A percentile compares a stretch with the other conserved stretches of the same genome.
Evolutionary conservation across 30 jellyfish, hydroid and myxozoan genomes (phyloP).

Genomic region (Turritopsis dohrnii): DNA sequence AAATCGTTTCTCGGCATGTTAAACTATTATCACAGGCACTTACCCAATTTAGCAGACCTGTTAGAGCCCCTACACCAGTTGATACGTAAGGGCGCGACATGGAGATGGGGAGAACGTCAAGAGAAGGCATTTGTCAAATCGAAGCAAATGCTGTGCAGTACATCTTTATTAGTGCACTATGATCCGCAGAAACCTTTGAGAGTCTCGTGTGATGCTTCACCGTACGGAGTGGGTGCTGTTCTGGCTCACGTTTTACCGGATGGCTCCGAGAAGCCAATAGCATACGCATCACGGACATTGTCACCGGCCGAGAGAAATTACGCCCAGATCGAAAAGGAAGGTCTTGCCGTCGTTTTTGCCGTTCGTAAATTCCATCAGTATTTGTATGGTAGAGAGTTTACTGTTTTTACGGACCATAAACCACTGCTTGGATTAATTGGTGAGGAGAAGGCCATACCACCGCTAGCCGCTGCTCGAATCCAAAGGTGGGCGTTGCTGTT

Average conservation of each 20-base stretch:
- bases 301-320: conserved; percentile 38
- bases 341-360: conserved; percentile 39
- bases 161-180: conserved; percentile 39
- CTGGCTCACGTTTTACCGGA: conserved; percentile 27
- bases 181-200: conserved; percentile 32
- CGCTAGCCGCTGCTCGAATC: no score
- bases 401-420: conserved; percentile 32
- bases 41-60: conserved; percentile 26
- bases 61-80: conserved; percentile 21
- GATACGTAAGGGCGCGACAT: conserved; percentile 29
- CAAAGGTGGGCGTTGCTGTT: no score
- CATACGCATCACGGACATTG: conserved; percentile 27
- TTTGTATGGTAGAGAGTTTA: conserved; percentile 33
- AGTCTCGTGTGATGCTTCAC: conserved; percentile 47
- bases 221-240: conserved; percentile 69
- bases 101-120: conserved; percentile 44
- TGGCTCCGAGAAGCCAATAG: conserved; percentile 25
- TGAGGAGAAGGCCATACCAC: no score
- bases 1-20: conserved; percentile 39
- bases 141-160: conserved; percentile 21
- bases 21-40: conserved; percentile 38
- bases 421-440: no score
- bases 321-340: conserved; percentile 47
- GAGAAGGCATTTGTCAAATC: conserved; percentile 35
- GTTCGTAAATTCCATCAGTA: conserved; percentile 52